Conservation (phyloP, 2,888 invertebrate species). For the Ptycholaimellus sp. region DNA sequence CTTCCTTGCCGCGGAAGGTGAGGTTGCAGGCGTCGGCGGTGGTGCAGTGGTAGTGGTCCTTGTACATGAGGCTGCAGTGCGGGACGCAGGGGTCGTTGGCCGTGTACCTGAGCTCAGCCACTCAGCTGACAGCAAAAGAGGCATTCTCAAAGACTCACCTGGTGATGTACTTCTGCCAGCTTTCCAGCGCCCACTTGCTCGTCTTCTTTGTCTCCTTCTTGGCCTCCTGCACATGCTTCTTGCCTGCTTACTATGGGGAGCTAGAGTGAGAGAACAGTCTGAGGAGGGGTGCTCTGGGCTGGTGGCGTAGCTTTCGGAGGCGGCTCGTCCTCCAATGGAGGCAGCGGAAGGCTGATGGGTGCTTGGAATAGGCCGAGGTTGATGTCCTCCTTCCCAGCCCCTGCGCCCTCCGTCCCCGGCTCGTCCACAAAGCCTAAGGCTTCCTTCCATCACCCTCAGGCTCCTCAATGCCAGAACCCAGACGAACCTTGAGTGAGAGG, state of each 20-base stretch:
- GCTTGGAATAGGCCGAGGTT: conserved; percentile 10
- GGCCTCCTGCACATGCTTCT: too few relatives aligned
- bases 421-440: too few relatives aligned
- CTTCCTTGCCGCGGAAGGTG: conserved; percentile 33
- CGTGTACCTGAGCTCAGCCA: conserved; percentile 22
- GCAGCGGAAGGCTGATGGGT: conserved; percentile 15
- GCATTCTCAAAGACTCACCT: conserved; percentile 21
- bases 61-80: conserved; percentile 40
- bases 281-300: too few relatives aligned
- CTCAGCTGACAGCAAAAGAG: background rate
- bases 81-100: conserved; percentile 31
- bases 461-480: too few relatives aligned
- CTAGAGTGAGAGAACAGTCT: too few relatives aligned
- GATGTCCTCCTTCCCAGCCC: conserved; percentile 12
- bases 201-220: too few relatives aligned
- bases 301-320: background rate
- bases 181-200: conserved; percentile 26
- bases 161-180: conserved; percentile 37
- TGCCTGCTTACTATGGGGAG: too few relatives aligned
- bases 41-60: conserved; percentile 65
- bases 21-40: conserved; percentile 34
- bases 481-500: too few relatives aligned
- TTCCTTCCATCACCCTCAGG: too few relatives aligned
- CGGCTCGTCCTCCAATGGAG: conserved; percentile 5
- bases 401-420: too few relatives aligned